Percentiles rank a stretch among this genome's conserved stretches.
phyloP scores from a whole-genome alignment of 2,797 vertebrate genomes.

The Acanthis flammea region DNA sequence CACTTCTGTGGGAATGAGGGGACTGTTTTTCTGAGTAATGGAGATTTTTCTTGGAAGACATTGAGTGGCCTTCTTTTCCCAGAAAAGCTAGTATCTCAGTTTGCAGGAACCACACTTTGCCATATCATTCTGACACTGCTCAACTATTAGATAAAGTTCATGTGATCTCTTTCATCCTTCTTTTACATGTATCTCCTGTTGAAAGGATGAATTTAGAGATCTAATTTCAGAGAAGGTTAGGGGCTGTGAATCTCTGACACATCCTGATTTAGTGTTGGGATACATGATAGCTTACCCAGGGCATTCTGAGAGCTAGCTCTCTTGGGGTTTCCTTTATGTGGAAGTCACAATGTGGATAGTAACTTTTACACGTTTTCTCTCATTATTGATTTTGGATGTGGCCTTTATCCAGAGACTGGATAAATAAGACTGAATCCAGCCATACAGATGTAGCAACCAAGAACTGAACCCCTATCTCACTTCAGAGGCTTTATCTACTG shows the following conservation, averaged over 20 bases:
- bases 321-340: background rate
- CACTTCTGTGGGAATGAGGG: background rate
- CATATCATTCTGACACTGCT: background rate
- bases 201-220: background rate
- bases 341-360: background rate
- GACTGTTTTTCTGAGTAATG: background rate
- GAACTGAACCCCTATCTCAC: background rate
- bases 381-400: background rate
- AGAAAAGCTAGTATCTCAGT: background rate
- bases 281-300: background rate
- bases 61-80: background rate
- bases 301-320: background rate
- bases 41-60: background rate
- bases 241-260: background rate
- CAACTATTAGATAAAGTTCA: background rate
- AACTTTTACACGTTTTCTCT: background rate
- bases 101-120: background rate
- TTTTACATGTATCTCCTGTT: background rate
- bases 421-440: background rate
- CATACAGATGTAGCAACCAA: background rate
- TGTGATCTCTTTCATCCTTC: background rate
- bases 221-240: background rate
- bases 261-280: background rate
- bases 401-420: background rate
- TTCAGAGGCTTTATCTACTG: background rate